Percentiles rank a stretch among this genome's conserved stretches.
Conservation (phyloP, 2,113 vertebrate genomes). For the Saiga tatarica region DNA sequence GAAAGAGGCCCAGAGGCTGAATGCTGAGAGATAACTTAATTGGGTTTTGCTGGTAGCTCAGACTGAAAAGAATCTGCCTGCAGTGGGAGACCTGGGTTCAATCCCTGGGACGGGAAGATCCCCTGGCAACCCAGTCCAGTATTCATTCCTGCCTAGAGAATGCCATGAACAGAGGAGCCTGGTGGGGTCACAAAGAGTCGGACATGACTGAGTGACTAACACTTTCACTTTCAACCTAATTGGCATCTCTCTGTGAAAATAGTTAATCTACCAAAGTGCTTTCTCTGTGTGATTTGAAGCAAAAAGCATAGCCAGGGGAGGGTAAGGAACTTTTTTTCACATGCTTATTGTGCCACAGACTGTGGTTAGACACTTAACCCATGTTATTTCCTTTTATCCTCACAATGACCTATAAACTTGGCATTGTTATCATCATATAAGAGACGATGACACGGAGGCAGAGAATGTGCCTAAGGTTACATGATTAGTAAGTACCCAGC, state of each 20-base stretch:
- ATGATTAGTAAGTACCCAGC: neutral
- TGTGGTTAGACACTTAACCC: neutral
- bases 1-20: neutral
- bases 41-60: neutral
- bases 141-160: neutral
- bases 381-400: neutral
- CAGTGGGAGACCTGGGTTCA: neutral
- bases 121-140: neutral
- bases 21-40: neutral
- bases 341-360: neutral
- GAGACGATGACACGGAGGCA: neutral
- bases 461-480: neutral
- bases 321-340: neutral
- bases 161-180: neutral
- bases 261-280: neutral
- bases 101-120: neutral
- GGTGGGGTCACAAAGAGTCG: neutral
- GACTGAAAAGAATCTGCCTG: neutral
- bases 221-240: neutral
- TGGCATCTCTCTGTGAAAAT: neutral
- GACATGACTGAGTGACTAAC: neutral
- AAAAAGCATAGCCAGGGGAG: neutral
- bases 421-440: neutral
- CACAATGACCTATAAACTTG: neutral
- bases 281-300: neutral